Evolutionary conservation across 2,797 vertebrate species (phyloP).

Genomic region (Tenualosa ilisha): DNA sequence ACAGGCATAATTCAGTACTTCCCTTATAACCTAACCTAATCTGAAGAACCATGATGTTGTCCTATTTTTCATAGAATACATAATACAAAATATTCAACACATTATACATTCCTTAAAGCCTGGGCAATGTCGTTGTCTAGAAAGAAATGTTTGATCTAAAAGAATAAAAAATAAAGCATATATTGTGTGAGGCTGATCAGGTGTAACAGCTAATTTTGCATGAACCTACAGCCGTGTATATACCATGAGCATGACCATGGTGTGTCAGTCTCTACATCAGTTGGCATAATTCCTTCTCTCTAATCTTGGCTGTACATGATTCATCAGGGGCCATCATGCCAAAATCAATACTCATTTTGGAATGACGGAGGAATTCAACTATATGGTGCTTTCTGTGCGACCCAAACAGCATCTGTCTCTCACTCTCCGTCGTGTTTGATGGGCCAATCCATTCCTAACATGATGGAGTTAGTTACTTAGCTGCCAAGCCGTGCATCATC

Average conservation of each 20-base stretch:
- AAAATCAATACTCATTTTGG: slow-evolving; percentile 39
- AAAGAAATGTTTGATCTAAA: no score
- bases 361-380: slow-evolving; percentile 1
- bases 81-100: no score
- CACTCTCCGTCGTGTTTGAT: neutral
- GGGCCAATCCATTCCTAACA: slow-evolving; percentile 25
- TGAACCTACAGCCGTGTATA: neutral
- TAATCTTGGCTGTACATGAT: slow-evolving; percentile 29
- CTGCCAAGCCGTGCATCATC: neutral
- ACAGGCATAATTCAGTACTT: no score
- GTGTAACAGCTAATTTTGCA: neutral
- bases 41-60: no score
- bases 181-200: neutral
- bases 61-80: no score
- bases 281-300: neutral
- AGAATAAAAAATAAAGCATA: neutral
- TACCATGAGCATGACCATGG: neutral
- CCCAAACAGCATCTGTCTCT: slow-evolving; percentile 6
- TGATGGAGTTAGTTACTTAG: slow-evolving; percentile 4
- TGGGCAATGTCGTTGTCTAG: no score
- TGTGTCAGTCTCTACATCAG: neutral
- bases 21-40: no score
- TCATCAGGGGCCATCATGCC: slow-evolving; percentile 25
- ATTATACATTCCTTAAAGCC: no score
- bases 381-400: neutral